Base-by-base conservation (phyloP, 35 echinoderm and acorn worm genomes). In the Stichopus chloronotus region DNA sequence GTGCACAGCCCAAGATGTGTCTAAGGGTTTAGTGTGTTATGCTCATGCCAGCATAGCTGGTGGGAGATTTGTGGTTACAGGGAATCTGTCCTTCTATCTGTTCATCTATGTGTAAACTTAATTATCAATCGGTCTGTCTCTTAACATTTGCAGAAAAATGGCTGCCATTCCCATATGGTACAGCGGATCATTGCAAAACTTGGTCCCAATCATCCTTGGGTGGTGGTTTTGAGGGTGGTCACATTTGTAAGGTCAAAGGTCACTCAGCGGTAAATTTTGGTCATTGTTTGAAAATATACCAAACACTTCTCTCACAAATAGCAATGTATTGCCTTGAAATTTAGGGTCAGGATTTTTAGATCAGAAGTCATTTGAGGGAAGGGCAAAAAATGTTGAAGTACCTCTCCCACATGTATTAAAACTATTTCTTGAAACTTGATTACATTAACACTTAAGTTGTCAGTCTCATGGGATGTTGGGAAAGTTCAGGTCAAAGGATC, bases 381-480 rank as follows among this genome's bases (percentile, higher is more conserved):
- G 63, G 63, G 65, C 2, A 1, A 71, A 71, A 71, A 71, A 7
- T 77, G 17, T 9, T 77, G 3, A 7, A 9, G 8, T 19, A 7
- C 72, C 72, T 13, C 8, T 7, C 17, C 8, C 17, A 77, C 17
- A 77, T 11, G 25, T 77, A 77, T 77, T 77, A 77, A 77, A 5
- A 77, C 4, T 22, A 4, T 25, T 77, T 19, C 25, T 77, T 19
- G 25, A 77, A 77, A 19, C n/a, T 77, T 19, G 25, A 22, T 77
- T 0, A 77, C 72, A 77, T 19, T 77, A 77, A 77, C 72, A 77
- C 72, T 9, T 77, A 4, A 77, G 72, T 25, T 77, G 16, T 8
- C 25, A 25, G 72, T 77, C 72, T 77, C 72, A 9, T 77, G 72
- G n/a, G 72, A 77, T 77, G 72, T 77, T 77, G 72, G 72, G 72